These are phyloP conservation scores for Rhopalosiphum maidis DNA, from an alignment of 1,140 invertebrate genomes.

Conservation along the genomic window DNA sequence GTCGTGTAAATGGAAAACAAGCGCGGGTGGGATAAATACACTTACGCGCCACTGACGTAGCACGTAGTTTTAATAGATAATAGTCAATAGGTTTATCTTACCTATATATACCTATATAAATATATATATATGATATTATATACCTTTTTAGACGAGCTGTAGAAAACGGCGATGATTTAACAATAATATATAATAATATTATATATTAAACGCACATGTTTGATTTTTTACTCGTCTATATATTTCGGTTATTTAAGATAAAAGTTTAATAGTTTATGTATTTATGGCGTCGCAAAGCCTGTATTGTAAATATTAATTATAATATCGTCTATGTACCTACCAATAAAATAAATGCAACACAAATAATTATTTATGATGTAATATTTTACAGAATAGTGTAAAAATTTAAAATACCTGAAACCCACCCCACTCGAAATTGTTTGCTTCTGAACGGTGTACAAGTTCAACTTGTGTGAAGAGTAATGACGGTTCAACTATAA, in stretches of 20 bases:
- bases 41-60: background rate
- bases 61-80: background rate
- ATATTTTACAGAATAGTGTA: background rate
- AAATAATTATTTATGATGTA: background rate
- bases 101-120: too few species aligned
- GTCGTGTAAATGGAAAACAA: background rate
- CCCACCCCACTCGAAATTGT: background rate
- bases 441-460: background rate
- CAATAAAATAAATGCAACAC: background rate
- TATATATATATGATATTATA: background rate
- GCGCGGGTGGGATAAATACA: background rate
- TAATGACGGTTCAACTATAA: background rate
- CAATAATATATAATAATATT: background rate
- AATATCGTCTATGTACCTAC: background rate
- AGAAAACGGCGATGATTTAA: background rate
- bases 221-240: background rate
- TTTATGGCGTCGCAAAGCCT: too few species aligned
- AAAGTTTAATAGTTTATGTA: background rate
- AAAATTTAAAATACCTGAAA: background rate
- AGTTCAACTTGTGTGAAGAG: constrained; percentile 16
- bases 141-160: background rate
- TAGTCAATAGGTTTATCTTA: background rate
- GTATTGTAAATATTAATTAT: background rate
- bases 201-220: background rate
- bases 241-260: background rate